phyloP scores from a whole-genome alignment of 1,140 invertebrate species.

The Drosophila punjabiensis region DNA sequence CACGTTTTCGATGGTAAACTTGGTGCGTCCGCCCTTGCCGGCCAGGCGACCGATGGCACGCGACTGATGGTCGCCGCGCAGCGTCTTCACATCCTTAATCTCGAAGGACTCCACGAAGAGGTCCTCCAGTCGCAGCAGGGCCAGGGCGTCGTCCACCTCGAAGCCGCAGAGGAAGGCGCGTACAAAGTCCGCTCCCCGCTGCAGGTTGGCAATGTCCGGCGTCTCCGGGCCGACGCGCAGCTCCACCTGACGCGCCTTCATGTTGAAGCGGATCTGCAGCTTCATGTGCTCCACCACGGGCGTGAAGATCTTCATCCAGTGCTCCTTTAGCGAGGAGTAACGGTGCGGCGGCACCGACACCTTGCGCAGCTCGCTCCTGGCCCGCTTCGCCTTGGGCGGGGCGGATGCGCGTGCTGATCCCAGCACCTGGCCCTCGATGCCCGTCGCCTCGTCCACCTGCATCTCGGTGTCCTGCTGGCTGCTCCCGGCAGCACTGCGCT shows the following conservation, averaged over 20 bases:
- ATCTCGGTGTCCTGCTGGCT: constrained; percentile 83
- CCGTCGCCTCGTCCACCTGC: constrained; percentile 89
- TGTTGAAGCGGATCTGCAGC: constrained; percentile 97
- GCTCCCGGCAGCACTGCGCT: constrained; percentile 85
- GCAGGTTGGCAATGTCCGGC: constrained; percentile 95
- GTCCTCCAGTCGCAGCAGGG: constrained; percentile 97
- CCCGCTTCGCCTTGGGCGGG: constrained; percentile 85
- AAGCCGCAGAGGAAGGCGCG: constrained; percentile 98
- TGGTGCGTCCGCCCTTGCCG: constrained; percentile 98
- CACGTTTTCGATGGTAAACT: constrained; percentile 99
- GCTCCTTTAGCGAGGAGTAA: constrained; percentile 97
- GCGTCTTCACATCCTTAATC: constrained; percentile 97
- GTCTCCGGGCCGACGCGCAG: constrained; percentile 88
- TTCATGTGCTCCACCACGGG: constrained; percentile 98
- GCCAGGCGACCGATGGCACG: constrained; percentile 98
- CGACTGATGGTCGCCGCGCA: constrained; percentile 98
- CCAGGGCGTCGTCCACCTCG: constrained; percentile 98
- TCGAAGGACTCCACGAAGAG: constrained; percentile 99
- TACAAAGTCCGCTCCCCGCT: constrained; percentile 99
- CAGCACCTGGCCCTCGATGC: constrained; percentile 86
- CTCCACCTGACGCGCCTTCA: constrained; percentile 91
- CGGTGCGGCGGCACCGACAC: constrained; percentile 89
- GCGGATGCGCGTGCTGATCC: constrained; percentile 66
- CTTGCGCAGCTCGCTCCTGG: constrained; percentile 88
- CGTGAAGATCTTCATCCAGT: constrained; percentile 98